phyloP scores from a whole-genome alignment of 2,113 vertebrate species.

The Paradisaea rubra region DNA sequence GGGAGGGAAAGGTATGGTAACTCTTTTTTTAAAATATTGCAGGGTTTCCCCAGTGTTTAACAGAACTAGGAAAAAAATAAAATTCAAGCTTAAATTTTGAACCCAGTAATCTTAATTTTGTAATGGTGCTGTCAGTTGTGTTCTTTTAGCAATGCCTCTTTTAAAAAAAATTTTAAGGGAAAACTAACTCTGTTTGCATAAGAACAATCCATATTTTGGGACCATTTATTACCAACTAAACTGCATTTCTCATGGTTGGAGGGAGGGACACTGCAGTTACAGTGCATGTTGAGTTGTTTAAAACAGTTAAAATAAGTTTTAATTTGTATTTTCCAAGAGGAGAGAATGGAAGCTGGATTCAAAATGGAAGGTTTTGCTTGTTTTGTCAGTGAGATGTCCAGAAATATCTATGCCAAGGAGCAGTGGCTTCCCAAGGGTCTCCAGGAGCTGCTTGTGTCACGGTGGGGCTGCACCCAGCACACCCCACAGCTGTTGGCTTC shows the following conservation, averaged over 20 bases:
- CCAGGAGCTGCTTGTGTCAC: background rate
- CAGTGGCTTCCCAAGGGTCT: background rate
- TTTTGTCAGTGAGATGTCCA: background rate
- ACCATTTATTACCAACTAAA: slow-evolving; percentile 71
- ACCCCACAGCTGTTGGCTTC: background rate
- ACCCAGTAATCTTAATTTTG: slow-evolving; percentile 85
- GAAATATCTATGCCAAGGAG: slow-evolving; percentile 21
- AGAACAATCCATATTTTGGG: slow-evolving; percentile 72
- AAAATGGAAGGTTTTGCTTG: slow-evolving; percentile 16
- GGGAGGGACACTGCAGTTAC: slow-evolving; percentile 29
- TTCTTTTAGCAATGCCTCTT: slow-evolving; percentile 79
- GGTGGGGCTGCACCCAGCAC: background rate
- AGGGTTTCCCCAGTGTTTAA: slow-evolving; percentile 67
- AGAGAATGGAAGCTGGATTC: slow-evolving; percentile 44
- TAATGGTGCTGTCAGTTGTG: slow-evolving; percentile 90
- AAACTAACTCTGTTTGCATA: slow-evolving; percentile 63
- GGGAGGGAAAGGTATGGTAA: slow-evolving; percentile 61
- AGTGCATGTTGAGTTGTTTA: slow-evolving; percentile 59
- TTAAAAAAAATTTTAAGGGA: slow-evolving; percentile 58
- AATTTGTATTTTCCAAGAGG: slow-evolving; percentile 33
- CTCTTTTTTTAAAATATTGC: slow-evolving; percentile 61
- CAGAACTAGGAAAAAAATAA: slow-evolving; percentile 50
- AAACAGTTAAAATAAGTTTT: slow-evolving; percentile 9
- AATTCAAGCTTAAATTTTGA: slow-evolving; percentile 72
- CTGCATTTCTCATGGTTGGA: slow-evolving; percentile 27